These are phyloP conservation scores for Eristalis pertinax DNA, from an alignment of 2,888 invertebrate genomes.

Conservation along the genomic window DNA sequence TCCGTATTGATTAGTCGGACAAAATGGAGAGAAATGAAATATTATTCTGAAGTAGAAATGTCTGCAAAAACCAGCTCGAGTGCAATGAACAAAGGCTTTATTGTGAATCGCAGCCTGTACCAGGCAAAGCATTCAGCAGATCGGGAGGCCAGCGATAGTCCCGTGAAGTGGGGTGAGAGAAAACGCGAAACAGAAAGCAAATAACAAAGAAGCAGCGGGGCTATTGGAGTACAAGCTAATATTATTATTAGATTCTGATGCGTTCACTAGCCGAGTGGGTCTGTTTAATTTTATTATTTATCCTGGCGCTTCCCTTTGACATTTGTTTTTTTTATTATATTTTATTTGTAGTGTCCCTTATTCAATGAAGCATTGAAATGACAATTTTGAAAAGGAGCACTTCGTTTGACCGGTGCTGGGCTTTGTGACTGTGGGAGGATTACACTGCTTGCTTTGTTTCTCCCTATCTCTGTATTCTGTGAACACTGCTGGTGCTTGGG, in stretches of 20 bases:
- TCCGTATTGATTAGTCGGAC: too few relatives aligned
- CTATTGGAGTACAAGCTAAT: constrained; percentile 20
- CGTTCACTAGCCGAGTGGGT: background rate
- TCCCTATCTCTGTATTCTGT: too few relatives aligned
- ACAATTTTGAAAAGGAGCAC: background rate
- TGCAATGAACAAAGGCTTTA: constrained; percentile 2
- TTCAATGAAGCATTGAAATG: constrained; percentile 1
- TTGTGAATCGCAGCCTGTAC: background rate
- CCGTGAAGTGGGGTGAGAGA: background rate
- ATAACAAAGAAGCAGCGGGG: background rate
- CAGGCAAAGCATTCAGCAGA: background rate
- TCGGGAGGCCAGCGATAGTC: background rate
- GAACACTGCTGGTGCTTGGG: too few relatives aligned
- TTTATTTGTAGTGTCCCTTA: background rate
- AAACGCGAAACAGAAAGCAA: background rate
- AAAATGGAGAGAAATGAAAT: background rate
- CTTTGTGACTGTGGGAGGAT: background rate
- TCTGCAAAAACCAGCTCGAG: background rate
- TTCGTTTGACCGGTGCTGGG: too few relatives aligned
- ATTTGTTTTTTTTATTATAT: constrained; percentile 7
- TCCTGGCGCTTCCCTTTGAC: constrained; percentile 5
- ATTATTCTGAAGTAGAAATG: background rate
- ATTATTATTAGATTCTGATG: constrained; percentile 36
- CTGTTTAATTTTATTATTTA: constrained; percentile 23
- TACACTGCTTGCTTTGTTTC: too few relatives aligned